These are phyloP conservation scores for Mellilla xanthometata DNA, from an alignment of 2,888 invertebrate species.

Conservation along the genomic window DNA sequence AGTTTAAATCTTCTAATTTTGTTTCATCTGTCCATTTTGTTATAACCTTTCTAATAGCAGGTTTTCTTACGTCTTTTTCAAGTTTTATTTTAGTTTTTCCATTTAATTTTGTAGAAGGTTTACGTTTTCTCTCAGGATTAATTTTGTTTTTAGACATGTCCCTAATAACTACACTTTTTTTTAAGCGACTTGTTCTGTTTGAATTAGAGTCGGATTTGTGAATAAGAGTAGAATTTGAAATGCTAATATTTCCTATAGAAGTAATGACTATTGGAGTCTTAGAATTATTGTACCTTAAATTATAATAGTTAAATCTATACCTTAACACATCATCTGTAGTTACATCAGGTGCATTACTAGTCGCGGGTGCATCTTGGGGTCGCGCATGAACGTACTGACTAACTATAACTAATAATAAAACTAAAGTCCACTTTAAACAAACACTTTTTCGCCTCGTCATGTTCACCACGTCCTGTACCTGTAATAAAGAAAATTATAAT, in stretches of 20 bases:
- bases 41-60: conserved; percentile 68
- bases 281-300: conserved; percentile 35
- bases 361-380: conserved; percentile 56
- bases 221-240: neutral
- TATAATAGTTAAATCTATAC: conserved; percentile 60
- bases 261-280: conserved; percentile 46
- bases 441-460: conserved; percentile 74
- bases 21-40: conserved; percentile 80
- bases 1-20: conserved; percentile 68
- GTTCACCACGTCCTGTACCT: conserved; percentile 58
- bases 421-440: conserved; percentile 71
- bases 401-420: conserved; percentile 64
- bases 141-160: conserved; percentile 34
- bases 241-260: conserved; percentile 33
- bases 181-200: conserved; percentile 37
- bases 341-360: conserved; percentile 47
- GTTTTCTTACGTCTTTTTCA: conserved; percentile 33
- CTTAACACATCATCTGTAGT: conserved; percentile 60
- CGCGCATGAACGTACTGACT: conserved; percentile 60
- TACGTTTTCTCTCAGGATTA: conserved; percentile 8
- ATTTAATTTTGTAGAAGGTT: conserved; percentile 25
- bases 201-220: neutral
- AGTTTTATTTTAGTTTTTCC: conserved; percentile 13
- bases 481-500: conserved; percentile 52
- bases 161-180: conserved; percentile 29